Conservation (phyloP, 2,113 vertebrate genomes). For the Mungos mungo region DNA sequence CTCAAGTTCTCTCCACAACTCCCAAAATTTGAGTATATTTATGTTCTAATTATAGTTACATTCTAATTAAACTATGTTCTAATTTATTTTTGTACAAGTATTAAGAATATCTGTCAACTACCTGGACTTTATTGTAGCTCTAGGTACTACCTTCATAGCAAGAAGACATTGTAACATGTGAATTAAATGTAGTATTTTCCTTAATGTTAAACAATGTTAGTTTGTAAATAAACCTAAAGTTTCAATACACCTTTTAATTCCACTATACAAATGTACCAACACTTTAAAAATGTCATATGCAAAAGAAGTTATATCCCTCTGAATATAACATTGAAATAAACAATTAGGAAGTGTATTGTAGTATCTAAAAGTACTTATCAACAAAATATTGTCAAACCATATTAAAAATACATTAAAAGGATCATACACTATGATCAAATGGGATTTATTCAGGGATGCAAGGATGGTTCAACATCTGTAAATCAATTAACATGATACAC, state of each 20-base stretch:
- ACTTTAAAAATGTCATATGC: neutral
- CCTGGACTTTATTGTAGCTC: neutral
- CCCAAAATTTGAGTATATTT: neutral
- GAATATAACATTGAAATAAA: constrained; percentile 9
- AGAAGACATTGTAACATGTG: neutral
- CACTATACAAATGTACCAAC: neutral
- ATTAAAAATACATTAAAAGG: neutral
- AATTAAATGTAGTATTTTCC: neutral
- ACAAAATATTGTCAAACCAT: neutral
- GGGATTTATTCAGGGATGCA: neutral
- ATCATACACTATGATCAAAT: neutral
- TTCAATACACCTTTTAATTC: neutral
- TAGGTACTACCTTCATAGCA: neutral
- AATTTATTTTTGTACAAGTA: neutral
- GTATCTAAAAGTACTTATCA: neutral
- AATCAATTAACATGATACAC: neutral
- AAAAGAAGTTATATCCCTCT: neutral
- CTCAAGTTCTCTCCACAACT: neutral
- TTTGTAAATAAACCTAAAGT: neutral
- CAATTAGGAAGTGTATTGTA: neutral
- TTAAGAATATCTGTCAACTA: neutral
- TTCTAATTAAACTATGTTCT: constrained; percentile 7
- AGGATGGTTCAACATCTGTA: neutral
- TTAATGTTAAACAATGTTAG: constrained; percentile 26
- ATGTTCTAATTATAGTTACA: neutral